Evolutionary conservation across 2,797 vertebrate genomes (phyloP).

Genomic region (Danio jaintianensis): DNA sequence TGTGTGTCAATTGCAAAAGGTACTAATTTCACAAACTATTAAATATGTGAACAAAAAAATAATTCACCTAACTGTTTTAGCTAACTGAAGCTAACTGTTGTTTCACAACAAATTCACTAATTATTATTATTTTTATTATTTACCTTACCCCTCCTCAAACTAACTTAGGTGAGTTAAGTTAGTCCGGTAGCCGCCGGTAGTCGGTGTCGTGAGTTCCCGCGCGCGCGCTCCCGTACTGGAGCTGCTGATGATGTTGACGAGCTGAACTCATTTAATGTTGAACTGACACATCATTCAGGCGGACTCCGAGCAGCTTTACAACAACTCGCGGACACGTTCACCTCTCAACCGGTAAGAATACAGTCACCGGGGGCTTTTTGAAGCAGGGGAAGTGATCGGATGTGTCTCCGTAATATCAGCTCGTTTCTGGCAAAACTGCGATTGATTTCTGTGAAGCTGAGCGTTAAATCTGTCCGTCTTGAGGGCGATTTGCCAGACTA

Average conservation of each 20-base stretch:
- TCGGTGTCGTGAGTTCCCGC: conserved; percentile 1
- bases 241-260: conserved; percentile 20
- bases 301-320: background rate
- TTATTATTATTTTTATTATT: background rate
- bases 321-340: background rate
- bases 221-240: background rate
- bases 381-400: background rate
- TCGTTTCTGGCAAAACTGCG: background rate
- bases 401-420: background rate
- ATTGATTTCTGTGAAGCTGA: background rate
- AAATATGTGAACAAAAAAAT: too few species aligned
- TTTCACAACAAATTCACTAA: background rate
- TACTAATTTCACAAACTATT: too few species aligned
- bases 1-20: too few species aligned
- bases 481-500: background rate
- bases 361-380: background rate
- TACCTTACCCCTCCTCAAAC: background rate
- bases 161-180: background rate
- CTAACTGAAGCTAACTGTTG: background rate
- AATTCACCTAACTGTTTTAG: too few species aligned
- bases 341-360: conserved; percentile 6
- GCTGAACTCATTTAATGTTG: conserved; percentile 2
- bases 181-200: conserved; percentile 5
- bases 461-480: background rate
- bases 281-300: conserved; percentile 20